These are phyloP conservation scores for Tapirus indicus DNA, from an alignment of 2,797 vertebrate genomes.

Conservation along the genomic window DNA sequence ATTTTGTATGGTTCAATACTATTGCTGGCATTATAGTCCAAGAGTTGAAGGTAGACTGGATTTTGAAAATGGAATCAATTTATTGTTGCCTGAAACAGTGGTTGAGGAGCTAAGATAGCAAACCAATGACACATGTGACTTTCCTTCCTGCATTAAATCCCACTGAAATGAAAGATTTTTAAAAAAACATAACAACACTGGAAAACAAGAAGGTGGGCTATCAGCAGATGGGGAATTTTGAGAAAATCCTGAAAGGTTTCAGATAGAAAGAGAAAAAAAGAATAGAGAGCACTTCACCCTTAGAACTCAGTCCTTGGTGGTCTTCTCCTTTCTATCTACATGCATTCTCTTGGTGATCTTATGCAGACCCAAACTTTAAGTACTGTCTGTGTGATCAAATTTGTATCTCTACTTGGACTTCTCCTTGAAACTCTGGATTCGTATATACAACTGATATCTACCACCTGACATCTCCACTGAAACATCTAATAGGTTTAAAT, in stretches of 20 bases:
- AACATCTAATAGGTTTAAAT: background rate
- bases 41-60: background rate
- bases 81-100: background rate
- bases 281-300: background rate
- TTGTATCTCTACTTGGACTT: background rate
- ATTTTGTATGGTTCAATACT: background rate
- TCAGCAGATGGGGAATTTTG: background rate
- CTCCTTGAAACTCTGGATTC: background rate
- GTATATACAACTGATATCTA: background rate
- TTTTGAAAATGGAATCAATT: conserved; percentile 30
- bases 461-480: background rate
- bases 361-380: background rate
- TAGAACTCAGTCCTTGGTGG: background rate
- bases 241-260: conserved; percentile 28
- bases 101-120: background rate
- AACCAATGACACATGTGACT: background rate
- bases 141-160: background rate
- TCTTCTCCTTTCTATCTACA: background rate
- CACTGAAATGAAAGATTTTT: background rate
- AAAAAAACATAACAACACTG: background rate
- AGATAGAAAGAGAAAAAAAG: background rate
- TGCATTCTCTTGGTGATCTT: background rate
- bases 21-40: background rate
- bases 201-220: background rate
- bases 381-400: background rate